Percentiles rank a stretch among this genome's conserved stretches.
phyloP scores from a whole-genome alignment of 2,888 invertebrate species.

The Agrochola circellaris region DNA sequence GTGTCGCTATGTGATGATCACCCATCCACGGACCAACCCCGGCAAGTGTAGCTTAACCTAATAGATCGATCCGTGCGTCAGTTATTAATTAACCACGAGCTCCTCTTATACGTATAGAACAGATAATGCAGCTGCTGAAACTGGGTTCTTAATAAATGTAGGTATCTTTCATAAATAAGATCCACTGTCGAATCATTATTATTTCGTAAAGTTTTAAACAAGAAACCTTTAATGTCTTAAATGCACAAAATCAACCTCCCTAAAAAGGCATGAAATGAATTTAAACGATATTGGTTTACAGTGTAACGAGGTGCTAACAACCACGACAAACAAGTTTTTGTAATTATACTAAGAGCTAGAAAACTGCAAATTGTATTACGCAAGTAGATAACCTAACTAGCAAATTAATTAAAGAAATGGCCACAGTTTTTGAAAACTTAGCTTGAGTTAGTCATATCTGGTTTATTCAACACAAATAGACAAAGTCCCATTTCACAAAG shows the following conservation, averaged over 20 bases:
- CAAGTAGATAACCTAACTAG: conserved; percentile 66
- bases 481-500: conserved; percentile 3
- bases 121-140: background rate
- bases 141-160: background rate
- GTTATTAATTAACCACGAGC: no score
- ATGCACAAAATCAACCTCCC: conserved; percentile 50
- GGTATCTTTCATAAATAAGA: conserved; percentile 24
- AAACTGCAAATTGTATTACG: conserved; percentile 68
- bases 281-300: conserved; percentile 48
- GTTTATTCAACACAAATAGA: conserved; percentile 48
- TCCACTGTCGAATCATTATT: background rate
- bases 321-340: conserved; percentile 68
- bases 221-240: conserved; percentile 36
- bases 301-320: conserved; percentile 62
- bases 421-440: conserved; percentile 39
- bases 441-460: conserved; percentile 38
- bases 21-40: no score
- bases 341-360: conserved; percentile 72
- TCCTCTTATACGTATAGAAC: no score
- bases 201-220: conserved; percentile 1
- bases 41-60: no score
- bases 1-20: no score
- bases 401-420: conserved; percentile 62
- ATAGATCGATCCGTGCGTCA: no score
- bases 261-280: conserved; percentile 57